Evolutionary conservation across 92 coral and sea anemone genomes (phyloP).

Genomic region (Ricordea florida): DNA sequence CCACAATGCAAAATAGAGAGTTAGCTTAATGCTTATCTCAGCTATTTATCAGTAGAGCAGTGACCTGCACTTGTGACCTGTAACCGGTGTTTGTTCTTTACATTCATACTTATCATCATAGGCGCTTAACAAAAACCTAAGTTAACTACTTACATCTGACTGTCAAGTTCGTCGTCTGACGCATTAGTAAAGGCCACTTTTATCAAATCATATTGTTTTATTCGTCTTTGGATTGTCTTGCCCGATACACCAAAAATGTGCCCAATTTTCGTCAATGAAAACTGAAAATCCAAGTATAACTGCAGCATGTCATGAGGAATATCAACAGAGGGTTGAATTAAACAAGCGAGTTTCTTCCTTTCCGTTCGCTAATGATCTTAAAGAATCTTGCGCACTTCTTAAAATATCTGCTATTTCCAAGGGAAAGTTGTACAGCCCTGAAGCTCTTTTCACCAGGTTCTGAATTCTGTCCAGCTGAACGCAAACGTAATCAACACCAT

Average conservation of each 20-base stretch:
- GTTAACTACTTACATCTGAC: constrained; percentile 30
- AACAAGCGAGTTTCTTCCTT: background rate
- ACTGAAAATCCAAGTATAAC: constrained; percentile 31
- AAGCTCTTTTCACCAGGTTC: constrained; percentile 51
- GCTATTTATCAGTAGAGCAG: no score
- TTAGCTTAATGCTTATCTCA: no score
- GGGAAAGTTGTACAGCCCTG: constrained; percentile 44
- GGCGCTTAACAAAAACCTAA: background rate
- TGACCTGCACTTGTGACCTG: no score
- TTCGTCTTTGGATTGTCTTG: constrained; percentile 34
- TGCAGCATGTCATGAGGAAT: constrained; percentile 42
- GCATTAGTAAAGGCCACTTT: background rate
- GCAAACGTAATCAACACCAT: constrained; percentile 48
- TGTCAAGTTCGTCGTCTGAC: constrained; percentile 27
- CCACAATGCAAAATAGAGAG: no score
- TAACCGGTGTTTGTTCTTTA: no score
- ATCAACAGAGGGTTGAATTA: constrained; percentile 8
- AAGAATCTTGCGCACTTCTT: constrained; percentile 14
- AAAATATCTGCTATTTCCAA: constrained; percentile 6
- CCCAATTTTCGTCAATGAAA: constrained; percentile 30
- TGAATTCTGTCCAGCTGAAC: constrained; percentile 52
- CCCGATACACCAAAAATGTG: constrained; percentile 29
- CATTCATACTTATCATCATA: no score
- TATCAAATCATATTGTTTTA: constrained; percentile 3
- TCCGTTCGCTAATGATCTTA: constrained; percentile 35